Evolutionary conservation across 2,113 vertebrate genomes (phyloP).

Genomic region (Laterallus jamaicensis): DNA sequence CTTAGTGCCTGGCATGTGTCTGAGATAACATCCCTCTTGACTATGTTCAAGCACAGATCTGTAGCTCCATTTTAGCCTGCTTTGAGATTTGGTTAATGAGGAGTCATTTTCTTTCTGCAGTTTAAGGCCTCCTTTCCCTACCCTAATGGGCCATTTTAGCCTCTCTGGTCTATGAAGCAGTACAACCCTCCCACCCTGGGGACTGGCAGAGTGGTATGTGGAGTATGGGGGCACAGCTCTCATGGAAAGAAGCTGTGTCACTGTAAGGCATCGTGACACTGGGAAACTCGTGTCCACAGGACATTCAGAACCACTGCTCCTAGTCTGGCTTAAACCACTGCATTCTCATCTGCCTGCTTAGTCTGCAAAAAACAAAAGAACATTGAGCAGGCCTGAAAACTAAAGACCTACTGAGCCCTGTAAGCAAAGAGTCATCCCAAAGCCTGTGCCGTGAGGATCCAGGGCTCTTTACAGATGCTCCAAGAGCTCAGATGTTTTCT

Average conservation of each 20-base stretch:
- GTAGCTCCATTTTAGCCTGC: background rate
- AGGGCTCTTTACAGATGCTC: background rate
- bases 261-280: background rate
- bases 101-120: background rate
- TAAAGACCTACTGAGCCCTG: background rate
- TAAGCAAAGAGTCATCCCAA: background rate
- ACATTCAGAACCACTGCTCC: background rate
- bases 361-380: background rate
- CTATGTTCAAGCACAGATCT: background rate
- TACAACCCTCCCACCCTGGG: background rate
- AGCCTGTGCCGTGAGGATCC: background rate
- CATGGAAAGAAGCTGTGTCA: background rate
- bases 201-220: background rate
- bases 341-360: background rate
- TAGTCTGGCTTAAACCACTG: background rate
- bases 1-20: background rate
- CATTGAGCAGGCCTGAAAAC: background rate
- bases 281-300: background rate
- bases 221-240: background rate
- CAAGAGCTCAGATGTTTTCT: background rate
- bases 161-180: background rate
- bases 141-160: background rate
- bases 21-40: background rate
- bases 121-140: slow-evolving; percentile 3
- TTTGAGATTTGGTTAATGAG: background rate